Evolutionary conservation across 2,797 vertebrate species (phyloP).

Genomic region (Sarcoramphus papa): DNA sequence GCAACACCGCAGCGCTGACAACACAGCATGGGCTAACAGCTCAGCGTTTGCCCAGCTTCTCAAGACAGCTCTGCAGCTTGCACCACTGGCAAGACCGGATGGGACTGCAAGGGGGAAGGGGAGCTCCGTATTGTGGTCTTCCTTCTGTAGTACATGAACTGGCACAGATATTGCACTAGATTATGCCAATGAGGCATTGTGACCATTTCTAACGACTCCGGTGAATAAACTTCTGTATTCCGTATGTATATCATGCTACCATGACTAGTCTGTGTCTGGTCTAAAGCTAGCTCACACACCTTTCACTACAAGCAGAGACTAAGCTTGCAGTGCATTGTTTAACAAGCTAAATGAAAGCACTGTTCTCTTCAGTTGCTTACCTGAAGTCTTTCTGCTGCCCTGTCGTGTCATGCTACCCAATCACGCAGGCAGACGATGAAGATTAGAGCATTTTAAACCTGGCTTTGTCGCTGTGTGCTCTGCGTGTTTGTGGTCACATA

Average conservation of each 20-base stretch:
- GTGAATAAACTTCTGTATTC: not conserved
- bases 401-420: fast-evolving
- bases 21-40: fast-evolving
- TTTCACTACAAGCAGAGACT: not conserved
- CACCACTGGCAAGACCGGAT: fast-evolving
- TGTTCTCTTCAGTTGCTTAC: too few species aligned
- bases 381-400: not conserved
- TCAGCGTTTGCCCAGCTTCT: not conserved
- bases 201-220: not conserved
- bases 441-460: not conserved
- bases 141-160: not conserved
- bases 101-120: not conserved
- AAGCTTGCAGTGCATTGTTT: not conserved
- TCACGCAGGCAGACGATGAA: not conserved
- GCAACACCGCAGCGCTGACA: not conserved
- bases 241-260: fast-evolving
- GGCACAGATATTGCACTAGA: too few species aligned
- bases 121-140: not conserved
- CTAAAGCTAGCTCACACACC: not conserved
- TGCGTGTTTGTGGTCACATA: not conserved
- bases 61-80: not conserved
- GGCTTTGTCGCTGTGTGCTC: not conserved
- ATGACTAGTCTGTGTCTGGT: not conserved
- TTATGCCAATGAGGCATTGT: not conserved
- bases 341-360: not conserved